Percentiles rank a stretch among this genome's conserved stretches.
Evolutionary conservation across 23 tunicate genomes (phyloP).

Genomic region (Trididemnum miniatum): DNA sequence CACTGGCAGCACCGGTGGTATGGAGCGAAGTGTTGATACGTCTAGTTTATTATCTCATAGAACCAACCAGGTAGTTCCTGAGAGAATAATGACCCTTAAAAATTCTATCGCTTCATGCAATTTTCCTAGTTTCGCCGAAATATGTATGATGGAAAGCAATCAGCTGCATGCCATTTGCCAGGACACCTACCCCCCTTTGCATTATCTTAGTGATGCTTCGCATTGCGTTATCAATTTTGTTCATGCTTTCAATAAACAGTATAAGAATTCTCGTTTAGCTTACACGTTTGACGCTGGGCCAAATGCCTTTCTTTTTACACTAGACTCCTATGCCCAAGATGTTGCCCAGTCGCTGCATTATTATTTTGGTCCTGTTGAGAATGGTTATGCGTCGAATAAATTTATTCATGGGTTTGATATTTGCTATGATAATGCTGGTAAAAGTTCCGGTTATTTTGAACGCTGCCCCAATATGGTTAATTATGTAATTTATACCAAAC

Average conservation of each 20-base stretch:
- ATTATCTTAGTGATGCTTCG: slow-evolving; percentile 54
- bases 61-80: slow-evolving; percentile 42
- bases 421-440: neutral
- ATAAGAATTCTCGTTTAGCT: slow-evolving; percentile 43
- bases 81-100: slow-evolving; percentile 38
- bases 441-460: neutral
- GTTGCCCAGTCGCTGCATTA: slow-evolving; percentile 39
- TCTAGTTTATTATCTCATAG: slow-evolving; percentile 55
- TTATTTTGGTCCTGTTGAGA: slow-evolving; percentile 20
- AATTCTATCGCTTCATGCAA: slow-evolving; percentile 47
- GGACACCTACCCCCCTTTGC: slow-evolving; percentile 82
- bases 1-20: slow-evolving; percentile 86
- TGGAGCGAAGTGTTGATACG: slow-evolving; percentile 73
- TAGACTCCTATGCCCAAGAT: slow-evolving; percentile 27
- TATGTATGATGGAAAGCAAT: slow-evolving; percentile 85
- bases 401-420: slow-evolving; percentile 42
- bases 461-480: neutral
- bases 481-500: slow-evolving; percentile 43
- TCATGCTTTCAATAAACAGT: slow-evolving; percentile 54
- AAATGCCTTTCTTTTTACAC: slow-evolving; percentile 74
- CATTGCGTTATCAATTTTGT: slow-evolving; percentile 55
- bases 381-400: neutral
- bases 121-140: slow-evolving; percentile 64
- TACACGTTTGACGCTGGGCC: slow-evolving; percentile 98
- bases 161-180: slow-evolving; percentile 84